Base-by-base conservation (phyloP, 1,140 invertebrate genomes). In the Drosophila teissieri region DNA sequence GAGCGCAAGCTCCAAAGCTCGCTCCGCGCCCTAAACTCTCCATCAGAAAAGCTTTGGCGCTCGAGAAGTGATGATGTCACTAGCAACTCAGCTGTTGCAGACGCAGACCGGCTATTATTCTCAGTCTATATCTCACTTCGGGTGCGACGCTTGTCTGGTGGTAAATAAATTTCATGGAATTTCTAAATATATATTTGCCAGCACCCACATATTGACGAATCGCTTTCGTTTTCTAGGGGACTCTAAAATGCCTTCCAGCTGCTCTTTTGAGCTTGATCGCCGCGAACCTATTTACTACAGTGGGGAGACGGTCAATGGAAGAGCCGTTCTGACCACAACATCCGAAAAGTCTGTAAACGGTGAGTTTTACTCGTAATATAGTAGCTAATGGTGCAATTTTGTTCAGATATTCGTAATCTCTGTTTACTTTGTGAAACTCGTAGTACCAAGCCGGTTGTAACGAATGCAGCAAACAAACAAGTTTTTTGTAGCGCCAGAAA, bases 221-320 rank as follows among this genome's bases (percentile, higher is more conserved):
- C 31, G 11, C 39, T 64, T 15, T 31, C 12, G 10, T 39, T 22
- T 37, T 12, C 40, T 17, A 44, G 36, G 17, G 7, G 15, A 14
- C 15, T 37, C 37, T 10, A 39, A n/a, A 48, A 90, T 90, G 86
- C 86, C 86, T 2, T 80, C 79, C 0, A 57, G 14, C 6, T 86
- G 86, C 53, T 36, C 24, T 0, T 83, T 90, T 42, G 79, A 86
- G 40, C 62, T 90, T 12, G 86, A 90, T 83, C 79, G 82, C 1
- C 73, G 53, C 4, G 52, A 80, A 22, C 72, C 81, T 12, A 67
- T 90, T 53, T 90, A 90, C 37, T 90, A 90, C 4, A 90, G 86
- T 22, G 86, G 86, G 2, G 86, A 90, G 46, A 75, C 76, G 31
- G 78, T 90, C 39, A 90, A 86, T 73, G 86, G 86, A 24, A 73